Evolutionary conservation across 1,140 invertebrate species (phyloP), one percentile per base, ranked within the genome.

Genomic region (Asobara japonica): DNA sequence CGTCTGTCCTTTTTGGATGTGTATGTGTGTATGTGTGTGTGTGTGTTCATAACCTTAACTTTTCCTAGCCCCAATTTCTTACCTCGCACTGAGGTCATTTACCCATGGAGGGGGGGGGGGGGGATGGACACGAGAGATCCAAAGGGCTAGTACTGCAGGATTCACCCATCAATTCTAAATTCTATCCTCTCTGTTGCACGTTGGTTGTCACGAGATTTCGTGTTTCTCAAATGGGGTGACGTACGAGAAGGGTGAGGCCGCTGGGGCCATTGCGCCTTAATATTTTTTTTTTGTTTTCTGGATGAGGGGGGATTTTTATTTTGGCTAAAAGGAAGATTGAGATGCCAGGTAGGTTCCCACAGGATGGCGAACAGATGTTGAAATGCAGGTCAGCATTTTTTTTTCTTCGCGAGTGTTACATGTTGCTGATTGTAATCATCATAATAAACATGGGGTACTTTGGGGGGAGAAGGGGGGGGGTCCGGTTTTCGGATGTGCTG

Each of bases 71-170:
- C n/a, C n/a, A n/a, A 29, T 31, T 62, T 62, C 29, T 16, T 62
- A 29, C 13, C 25, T 60, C n/a, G n/a, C n/a, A n/a, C n/a, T n/a
- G 13, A 69, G 41, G 56, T 67, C 61, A 36, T 66, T 65, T 33
- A 65, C 45, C 30, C 60, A 25, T n/a, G 38, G n/a, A 45, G 36
- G 36, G 20, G 56, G 45, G 60, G 65, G 38, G 61, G 8, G 29
- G 13, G 18, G 10, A n/a, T 11, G 41, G 22, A 65, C 51, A 22
- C n/a, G 25, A n/a, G 65, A 27, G 27, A 18, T n/a, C n/a, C n/a
- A n/a, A n/a, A n/a, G n/a, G n/a, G n/a, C n/a, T n/a, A n/a, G n/a
- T n/a, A n/a, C n/a, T n/a, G n/a, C n/a, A n/a, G n/a, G n/a, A n/a
- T n/a, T n/a, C n/a, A n/a, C n/a, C n/a, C n/a, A n/a, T n/a, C n/a